Evolutionary conservation across 2,113 vertebrate genomes (phyloP), one percentile per base, ranked within the genome.

Genomic region (Saguinus midas): DNA sequence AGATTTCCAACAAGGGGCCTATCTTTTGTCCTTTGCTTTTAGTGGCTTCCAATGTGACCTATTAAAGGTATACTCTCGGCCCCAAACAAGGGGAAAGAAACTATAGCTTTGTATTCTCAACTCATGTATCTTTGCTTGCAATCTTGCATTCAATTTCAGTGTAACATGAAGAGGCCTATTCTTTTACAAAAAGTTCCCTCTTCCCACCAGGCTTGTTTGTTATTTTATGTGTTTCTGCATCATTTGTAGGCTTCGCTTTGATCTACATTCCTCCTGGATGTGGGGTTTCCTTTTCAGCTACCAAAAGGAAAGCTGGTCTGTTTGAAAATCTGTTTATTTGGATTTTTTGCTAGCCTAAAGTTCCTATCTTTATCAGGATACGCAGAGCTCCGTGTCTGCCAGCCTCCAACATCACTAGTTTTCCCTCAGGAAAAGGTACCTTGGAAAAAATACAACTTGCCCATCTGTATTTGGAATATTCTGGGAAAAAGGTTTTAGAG

Each of bases 171-270:
- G 97, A 98, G 98, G 98, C 94, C 98, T 98, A 98, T 99, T 98
- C 98, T 95, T 98, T 99, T 98, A 99, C 98, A 98, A 98, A 98
- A 99, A 98, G 97, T 97, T 97, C 98, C 89, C 97, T 98, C 98
- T 99, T 99, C 98, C 98, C 98, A 98, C 98, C 98, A 98, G 98
- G 91, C 97, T 98, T 99, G 98, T 99, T 99, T 99, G 98, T 99
- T 99, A 98, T 99, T 99, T 99, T 99, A 98, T 98, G 98, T 98
- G 97, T 99, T 99, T 99, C 99, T 99, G 99, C 98, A 98, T 99
- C 99, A 98, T 99, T 99, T 99, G 98, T 98, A 99, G 97, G 97
- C 98, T 98, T 98, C 83, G 94, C 99, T 99, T 99, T 99, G 99
- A 99, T 99, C 98, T 98, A 95, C 98, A 99, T 99, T 99, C 98